These are phyloP conservation scores for Tor tambroides DNA, from an alignment of 2,113 vertebrate genomes.

Conservation along the genomic window DNA sequence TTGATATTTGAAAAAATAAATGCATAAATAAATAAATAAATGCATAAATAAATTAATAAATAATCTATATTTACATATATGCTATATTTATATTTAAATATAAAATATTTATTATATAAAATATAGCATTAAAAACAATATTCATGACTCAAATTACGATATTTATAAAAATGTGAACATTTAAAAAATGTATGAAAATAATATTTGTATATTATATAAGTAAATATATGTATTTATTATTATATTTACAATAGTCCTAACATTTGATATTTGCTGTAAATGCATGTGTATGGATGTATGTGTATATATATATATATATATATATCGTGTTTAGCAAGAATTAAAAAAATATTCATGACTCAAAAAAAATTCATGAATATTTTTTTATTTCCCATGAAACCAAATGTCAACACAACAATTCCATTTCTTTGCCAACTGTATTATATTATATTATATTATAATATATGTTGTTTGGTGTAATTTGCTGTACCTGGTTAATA, in stretches of 20 bases:
- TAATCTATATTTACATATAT: not conserved
- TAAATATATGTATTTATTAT: too few relatives aligned
- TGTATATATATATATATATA: too few relatives aligned
- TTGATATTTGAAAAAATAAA: not conserved
- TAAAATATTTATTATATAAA: not conserved
- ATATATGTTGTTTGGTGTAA: not conserved
- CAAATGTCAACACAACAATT: not conserved
- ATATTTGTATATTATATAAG: too few relatives aligned
- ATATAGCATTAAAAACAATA: not conserved
- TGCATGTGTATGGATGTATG: too few relatives aligned
- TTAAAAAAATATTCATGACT: too few relatives aligned
- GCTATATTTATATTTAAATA: not conserved
- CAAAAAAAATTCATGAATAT: too few relatives aligned
- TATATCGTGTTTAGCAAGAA: too few relatives aligned
- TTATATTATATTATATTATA: not conserved
- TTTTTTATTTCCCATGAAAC: not conserved
- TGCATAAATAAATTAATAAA: too few relatives aligned
- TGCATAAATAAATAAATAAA: not conserved
- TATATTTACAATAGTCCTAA: too few relatives aligned
- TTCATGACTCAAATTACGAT: not conserved
- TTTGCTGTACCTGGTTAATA: conserved; percentile 70
- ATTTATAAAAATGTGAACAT: not conserved
- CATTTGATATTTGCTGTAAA: too few relatives aligned
- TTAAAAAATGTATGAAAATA: not conserved
- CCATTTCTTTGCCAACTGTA: not conserved